Base-by-base conservation (phyloP, 1,140 invertebrate species). In the Panagrolaimus sp. region DNA sequence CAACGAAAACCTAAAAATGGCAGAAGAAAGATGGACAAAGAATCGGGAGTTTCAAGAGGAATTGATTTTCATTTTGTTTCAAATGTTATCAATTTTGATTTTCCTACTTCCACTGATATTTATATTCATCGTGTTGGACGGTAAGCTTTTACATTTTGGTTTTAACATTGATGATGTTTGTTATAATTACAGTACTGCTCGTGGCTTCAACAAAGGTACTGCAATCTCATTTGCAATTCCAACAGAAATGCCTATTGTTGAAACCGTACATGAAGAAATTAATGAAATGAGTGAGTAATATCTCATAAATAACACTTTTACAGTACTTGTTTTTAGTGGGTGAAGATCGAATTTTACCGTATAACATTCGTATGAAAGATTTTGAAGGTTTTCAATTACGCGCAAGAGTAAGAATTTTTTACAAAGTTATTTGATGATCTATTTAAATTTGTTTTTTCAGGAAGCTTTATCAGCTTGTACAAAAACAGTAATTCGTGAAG, bases 81-180 rank as follows among this genome's bases (percentile, higher is more conserved):
- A 0, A 97, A 97, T 86, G 92, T 98, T 0, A 91, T 98, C 45
- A 98, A 98, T 85, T 98, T 98, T 85, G 96, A 98, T 84, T 97
- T 97, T 85, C 95, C 96, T 0, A 81, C 87, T 0, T 90, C 91
- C 83, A 88, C 91, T 0, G 89, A 89, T 72, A 89, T 92, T 0
- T 98, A 98, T 79, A 89, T 98, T 73, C 95, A 98, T 84, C 86
- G 95, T 80, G 93, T 93, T 12, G 95, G 94, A 1, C 87, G 92
- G 74, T 85, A 69, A 21, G 21, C 15, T 21, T n/a, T 69, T 26
- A 12, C 7, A 44, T 17, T 8, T n/a, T n/a, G 38, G 7, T 43
- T 7, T 67, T 43, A 3, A 17, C 38, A 55, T 46, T 75, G 14
- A n/a, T 55, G 17, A 63, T 68, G 46, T 14, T 69, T 86, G 87